Conservation (phyloP, 2,113 vertebrate species). For the Corythornis vintsioides region DNA sequence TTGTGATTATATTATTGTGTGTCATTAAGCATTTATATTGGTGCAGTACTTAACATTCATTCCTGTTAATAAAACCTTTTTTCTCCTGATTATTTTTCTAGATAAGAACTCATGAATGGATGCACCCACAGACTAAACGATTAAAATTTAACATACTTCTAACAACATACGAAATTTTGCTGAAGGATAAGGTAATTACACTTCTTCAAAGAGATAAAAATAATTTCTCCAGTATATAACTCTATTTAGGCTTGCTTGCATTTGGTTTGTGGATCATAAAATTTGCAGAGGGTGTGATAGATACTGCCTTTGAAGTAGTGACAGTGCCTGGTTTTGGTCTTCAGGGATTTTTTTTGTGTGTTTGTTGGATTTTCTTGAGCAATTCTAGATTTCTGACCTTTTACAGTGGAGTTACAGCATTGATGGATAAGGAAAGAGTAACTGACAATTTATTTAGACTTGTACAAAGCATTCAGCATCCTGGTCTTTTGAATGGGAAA, state of each 20-base stretch:
- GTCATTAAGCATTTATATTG: neutral
- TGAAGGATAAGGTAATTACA: constrained; percentile 92
- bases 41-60: neutral
- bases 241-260: neutral
- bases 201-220: neutral
- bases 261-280: neutral
- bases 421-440: too few relatives aligned
- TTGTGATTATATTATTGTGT: neutral
- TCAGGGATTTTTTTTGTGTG: neutral
- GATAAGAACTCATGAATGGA: constrained; percentile 99
- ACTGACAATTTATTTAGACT: too few relatives aligned
- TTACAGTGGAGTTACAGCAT: too few relatives aligned
- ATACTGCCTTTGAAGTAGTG: neutral
- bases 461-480: too few relatives aligned
- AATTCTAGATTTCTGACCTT: neutral
- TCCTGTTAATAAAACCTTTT: neutral
- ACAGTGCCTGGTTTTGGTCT: neutral
- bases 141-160: constrained; percentile 96
- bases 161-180: constrained; percentile 96
- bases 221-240: neutral
- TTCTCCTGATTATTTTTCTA: constrained; percentile 56
- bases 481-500: too few relatives aligned
- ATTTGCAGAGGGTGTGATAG: neutral
- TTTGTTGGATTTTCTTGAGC: neutral
- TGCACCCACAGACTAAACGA: constrained; percentile 92